Conservation (phyloP, 2,113 vertebrate genomes). For the Cebus imitator region DNA sequence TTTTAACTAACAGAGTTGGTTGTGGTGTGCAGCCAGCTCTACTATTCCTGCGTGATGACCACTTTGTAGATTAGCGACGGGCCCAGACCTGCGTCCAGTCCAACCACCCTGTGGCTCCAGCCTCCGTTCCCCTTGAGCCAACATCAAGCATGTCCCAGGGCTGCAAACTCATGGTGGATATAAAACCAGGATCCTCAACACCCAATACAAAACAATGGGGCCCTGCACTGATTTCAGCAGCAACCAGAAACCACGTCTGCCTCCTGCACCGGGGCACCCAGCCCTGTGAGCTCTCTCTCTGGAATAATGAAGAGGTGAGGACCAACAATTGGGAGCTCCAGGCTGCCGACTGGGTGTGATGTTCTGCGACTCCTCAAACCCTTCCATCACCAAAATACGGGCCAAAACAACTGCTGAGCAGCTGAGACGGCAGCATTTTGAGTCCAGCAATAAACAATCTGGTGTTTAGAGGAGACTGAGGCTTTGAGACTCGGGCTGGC, state of each 20-base stretch:
- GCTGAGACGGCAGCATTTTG: too few relatives aligned
- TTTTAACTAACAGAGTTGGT: neutral
- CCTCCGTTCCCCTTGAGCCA: neutral
- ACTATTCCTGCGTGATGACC: accelerated
- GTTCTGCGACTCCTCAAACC: accelerated
- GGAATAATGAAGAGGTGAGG: neutral
- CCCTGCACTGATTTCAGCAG: accelerated
- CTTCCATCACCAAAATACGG: neutral
- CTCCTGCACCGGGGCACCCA: accelerated
- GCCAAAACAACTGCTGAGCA: neutral
- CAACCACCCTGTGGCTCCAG: too few relatives aligned
- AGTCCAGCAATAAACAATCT: neutral
- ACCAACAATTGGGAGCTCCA: neutral
- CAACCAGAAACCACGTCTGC: neutral
- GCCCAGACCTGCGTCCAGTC: neutral
- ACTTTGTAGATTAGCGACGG: neutral
- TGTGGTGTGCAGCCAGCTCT: neutral
- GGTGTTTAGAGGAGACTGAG: too few relatives aligned
- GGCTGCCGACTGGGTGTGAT: accelerated
- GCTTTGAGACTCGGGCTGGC: neutral
- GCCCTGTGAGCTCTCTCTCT: accelerated
- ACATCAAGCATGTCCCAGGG: neutral
- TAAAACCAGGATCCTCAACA: neutral
- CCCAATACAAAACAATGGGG: neutral
- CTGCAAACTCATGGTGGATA: neutral